Base-by-base conservation (phyloP, 2,113 vertebrate species). In the Marmota monax region DNA sequence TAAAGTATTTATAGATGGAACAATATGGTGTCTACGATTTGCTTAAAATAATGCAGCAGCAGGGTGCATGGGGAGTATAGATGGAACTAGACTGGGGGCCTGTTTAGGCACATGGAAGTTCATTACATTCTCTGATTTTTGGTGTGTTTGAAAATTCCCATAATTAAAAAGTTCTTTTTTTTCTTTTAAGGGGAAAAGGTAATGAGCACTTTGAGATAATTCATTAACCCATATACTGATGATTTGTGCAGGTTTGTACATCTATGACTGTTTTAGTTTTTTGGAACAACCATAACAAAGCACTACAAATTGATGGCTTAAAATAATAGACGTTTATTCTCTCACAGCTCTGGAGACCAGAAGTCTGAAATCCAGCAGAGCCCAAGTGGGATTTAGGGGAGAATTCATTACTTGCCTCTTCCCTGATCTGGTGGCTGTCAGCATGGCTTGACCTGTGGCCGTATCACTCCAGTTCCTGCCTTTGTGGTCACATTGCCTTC, bases 121-220 rank as follows among this genome's bases (percentile, higher is more conserved):
- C 32, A 51, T 29, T 65, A 37, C 20, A 27, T 79, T 56, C 27
- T 70, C 51, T 89, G 7, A 77, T 63, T 5, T 56, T 84, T 51
- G 32, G 42, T 32, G 27, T 84, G 4, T 78, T 56, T 88, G 70
- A 92, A n/a, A 70, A 58, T 87, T 76, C 83, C 70, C 51, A 39
- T 27, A 32, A 65, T 90, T 65, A 58, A 90, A n/a, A 37, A 1
- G 12, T n/a, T 79, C 17, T 51, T 61, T 70, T 89, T 87, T 89
- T 90, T 11, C n/a, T 86, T 92, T 91, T 61, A 13, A n/a, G 42
- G 61, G 74, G 17, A 48, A 88, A 94, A 78, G 61, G 18, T 92
- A 76, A 89, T 51, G 78, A 84, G 73, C 10, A 89, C 67, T 61
- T 89, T 80, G 84, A 72, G 34, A 84, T 88, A n/a, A 84, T n/a